Conservation (phyloP, 2,113 vertebrate species). For the Laterallus jamaicensis region DNA sequence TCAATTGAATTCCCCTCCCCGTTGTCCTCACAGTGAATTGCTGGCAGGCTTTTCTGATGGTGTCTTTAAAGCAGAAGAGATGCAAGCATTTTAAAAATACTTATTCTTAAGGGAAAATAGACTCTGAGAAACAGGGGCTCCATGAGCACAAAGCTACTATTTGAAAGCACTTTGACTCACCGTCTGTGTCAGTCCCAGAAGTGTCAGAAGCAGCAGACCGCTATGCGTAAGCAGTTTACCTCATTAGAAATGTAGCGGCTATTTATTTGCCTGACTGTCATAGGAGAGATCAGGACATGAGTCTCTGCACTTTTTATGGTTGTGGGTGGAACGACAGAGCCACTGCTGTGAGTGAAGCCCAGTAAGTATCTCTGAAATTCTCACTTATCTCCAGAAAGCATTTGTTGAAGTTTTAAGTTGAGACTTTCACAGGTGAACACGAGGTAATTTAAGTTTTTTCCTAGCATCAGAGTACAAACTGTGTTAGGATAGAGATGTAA, state of each 20-base stretch:
- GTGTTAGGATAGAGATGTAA: not conserved
- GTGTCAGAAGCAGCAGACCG: not conserved
- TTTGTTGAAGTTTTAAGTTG: not conserved
- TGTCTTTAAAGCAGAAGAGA: not conserved
- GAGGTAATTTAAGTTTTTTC: not conserved
- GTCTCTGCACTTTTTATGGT: not conserved
- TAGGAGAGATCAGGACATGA: not conserved
- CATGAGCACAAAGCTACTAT: not conserved
- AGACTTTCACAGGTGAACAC: not conserved
- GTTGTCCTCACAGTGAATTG: not conserved
- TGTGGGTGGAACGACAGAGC: not conserved
- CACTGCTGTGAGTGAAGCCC: not conserved
- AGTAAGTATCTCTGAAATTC: not conserved
- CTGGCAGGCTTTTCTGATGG: not conserved
- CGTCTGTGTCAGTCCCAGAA: not conserved
- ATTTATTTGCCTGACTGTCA: conserved; percentile 6
- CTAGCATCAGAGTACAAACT: not conserved
- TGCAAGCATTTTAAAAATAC: not conserved
- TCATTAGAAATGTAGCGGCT: conserved; percentile 4
- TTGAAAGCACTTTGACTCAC: conserved; percentile 13
- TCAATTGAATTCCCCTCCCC: not conserved
- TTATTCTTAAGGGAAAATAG: not conserved
- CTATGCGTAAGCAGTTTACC: conserved; percentile 10
- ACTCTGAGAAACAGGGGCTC: not conserved
- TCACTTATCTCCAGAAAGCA: not conserved